Evolutionary conservation across 1,140 invertebrate genomes (phyloP).

Genomic region (Pristionchus pacificus): DNA sequence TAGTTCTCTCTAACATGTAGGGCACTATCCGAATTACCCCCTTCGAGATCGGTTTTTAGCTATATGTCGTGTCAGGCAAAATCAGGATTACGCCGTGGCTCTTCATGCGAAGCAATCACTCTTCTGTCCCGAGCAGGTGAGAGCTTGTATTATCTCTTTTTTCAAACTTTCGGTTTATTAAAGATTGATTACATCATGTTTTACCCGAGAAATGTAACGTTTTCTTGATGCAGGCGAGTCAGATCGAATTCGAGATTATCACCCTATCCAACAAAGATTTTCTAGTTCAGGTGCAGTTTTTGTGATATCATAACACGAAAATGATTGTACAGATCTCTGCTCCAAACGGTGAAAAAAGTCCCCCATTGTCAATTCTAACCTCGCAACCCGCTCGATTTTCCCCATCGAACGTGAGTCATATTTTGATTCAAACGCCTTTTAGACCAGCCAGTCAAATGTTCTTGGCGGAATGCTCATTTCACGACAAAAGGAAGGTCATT

Average conservation of each 20-base stretch:
- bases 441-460: no score
- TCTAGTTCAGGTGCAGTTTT: background rate
- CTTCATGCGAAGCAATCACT: background rate
- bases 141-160: no score
- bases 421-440: no score
- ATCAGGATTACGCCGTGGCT: background rate
- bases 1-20: no score
- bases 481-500: no score
- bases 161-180: no score
- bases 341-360: background rate
- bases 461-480: no score
- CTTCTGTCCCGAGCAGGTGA: background rate
- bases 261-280: background rate
- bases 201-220: background rate
- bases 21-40: no score
- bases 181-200: no score
- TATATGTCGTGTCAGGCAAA: background rate
- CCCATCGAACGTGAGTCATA: background rate
- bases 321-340: background rate
- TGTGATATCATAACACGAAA: background rate
- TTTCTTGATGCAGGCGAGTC: background rate
- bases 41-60: no score
- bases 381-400: background rate
- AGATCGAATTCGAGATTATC: background rate
- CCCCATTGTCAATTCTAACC: background rate